Base-by-base conservation (phyloP, 2,113 vertebrate species). In the Muntiacus reevesi region DNA sequence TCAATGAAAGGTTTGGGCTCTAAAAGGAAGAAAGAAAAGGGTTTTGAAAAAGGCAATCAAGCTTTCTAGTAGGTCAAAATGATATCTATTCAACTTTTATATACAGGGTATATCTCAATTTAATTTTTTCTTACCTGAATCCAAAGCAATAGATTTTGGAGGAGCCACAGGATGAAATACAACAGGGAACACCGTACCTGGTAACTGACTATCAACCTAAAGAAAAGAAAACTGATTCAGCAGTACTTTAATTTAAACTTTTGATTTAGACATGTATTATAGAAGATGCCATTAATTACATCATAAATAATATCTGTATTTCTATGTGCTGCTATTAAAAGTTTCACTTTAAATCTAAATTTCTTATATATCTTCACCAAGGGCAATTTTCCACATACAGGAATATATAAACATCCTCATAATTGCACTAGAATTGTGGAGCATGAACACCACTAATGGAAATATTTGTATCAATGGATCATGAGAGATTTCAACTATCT, bases 1-100 rank as follows among this genome's bases (percentile, higher is more conserved):
- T 99, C 99, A 71, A 99, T 99, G 96, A 99, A 99, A 1, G 99
- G 99, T 96, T 99, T 99, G 7, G 99, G 99, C 85, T 99, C 99
- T 99, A 98, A 97, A 97, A 95, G 57, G 92, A 87, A 96, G 78
- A 98, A 98, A 94, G 19, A 87, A 89, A 84, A 96, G 84, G 27
- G 92, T 40, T 40, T 40, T 40, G 12, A 59, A 91, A 52, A 76
- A 43, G 78, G 30, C 14, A 82, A 0, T 87, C 54, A 88, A 14
- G 23, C 6, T 92, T 47, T 43, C 45, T 19, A 84, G 7, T 0
- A 28, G 7, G 47, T 28, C 33, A 92, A 88, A 79, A 43, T 16
- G 67, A 10, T 50, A 23, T 15, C 88, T 83, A 64, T 50, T 86
- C 57, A 67, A 33, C 3, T 57, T 87, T 62, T 33, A 57, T 23